A percentile compares a stretch with the other conserved stretches of the same genome.
These are phyloP conservation scores for Musca domestica DNA, from an alignment of 1,140 invertebrate species.

Conservation along the genomic window DNA sequence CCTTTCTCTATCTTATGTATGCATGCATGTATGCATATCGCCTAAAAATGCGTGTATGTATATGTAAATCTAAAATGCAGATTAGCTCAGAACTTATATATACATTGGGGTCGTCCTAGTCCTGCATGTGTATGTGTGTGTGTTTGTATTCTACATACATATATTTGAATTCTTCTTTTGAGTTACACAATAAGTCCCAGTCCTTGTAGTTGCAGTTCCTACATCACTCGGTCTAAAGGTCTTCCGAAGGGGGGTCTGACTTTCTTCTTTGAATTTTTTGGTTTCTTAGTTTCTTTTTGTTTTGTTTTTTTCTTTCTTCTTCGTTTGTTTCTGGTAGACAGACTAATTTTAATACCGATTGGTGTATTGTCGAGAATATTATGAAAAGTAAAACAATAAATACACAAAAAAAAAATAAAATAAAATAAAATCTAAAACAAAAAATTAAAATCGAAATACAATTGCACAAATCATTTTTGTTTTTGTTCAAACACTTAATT, in stretches of 20 bases:
- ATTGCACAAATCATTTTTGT: constrained; percentile 32
- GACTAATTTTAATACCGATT: too few species aligned
- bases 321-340: background rate
- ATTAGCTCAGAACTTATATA: too few species aligned
- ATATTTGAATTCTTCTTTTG: constrained; percentile 8
- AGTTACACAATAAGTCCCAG: constrained; percentile 28
- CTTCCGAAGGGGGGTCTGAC: constrained; percentile 10
- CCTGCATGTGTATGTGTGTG: background rate
- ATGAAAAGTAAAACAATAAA: too few species aligned
- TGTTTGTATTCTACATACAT: constrained; percentile 18
- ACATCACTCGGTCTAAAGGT: too few species aligned
- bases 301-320: constrained; percentile 7
- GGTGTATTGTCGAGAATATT: too few species aligned
- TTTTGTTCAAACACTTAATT: constrained; percentile 20
- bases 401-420: too few species aligned
- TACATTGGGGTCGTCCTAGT: background rate
- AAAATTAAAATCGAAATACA: constrained; percentile 18
- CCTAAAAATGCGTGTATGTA: too few species aligned
- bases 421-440: too few species aligned
- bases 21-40: too few species aligned
- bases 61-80: too few species aligned
- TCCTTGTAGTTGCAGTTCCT: too few species aligned
- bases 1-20: too few species aligned
- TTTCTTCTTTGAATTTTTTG: background rate
- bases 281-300: constrained; percentile 13